phyloP scores from a whole-genome alignment of 2,113 vertebrate genomes.

The Sinocyclocheilus maitianheensis region DNA sequence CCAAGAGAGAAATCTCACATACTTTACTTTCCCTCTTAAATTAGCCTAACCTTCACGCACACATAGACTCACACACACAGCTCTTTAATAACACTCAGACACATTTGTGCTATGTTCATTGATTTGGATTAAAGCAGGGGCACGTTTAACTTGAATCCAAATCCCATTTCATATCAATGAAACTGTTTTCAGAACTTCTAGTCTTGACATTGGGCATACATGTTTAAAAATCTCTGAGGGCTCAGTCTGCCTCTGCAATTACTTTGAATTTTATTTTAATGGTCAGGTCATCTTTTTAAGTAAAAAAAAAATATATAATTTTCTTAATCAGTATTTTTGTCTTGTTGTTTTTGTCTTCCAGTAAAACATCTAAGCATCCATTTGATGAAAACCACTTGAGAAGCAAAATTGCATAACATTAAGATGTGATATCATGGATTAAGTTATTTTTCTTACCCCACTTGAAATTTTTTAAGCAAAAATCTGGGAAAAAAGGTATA shows the following conservation, averaged over 20 bases:
- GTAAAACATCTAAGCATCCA: neutral
- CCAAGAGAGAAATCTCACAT: constrained; percentile 34
- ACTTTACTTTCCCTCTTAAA: constrained; percentile 34
- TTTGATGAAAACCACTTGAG: neutral
- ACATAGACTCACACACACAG: constrained; percentile 36
- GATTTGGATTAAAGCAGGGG: neutral
- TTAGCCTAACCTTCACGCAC: constrained; percentile 34
- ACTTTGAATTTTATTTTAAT: neutral
- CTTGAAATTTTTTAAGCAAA: neutral
- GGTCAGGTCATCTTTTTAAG: neutral
- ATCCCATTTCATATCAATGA: neutral
- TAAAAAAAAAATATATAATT: neutral
- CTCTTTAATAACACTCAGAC: constrained; percentile 28
- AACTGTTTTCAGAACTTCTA: neutral
- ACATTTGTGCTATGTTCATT: neutral
- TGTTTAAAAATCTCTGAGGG: neutral
- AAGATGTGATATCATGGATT: neutral
- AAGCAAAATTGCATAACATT: neutral
- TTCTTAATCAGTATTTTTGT: neutral
- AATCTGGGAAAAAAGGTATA: neutral
- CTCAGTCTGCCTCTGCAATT: neutral
- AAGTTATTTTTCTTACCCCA: neutral
- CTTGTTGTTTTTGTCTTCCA: neutral
- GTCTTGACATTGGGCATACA: constrained; percentile 1
- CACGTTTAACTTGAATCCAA: constrained; percentile 22